Evolutionary conservation across 2,888 invertebrate species (phyloP), one percentile per base, ranked within the genome.

Genomic region (Rhingia campestris): DNA sequence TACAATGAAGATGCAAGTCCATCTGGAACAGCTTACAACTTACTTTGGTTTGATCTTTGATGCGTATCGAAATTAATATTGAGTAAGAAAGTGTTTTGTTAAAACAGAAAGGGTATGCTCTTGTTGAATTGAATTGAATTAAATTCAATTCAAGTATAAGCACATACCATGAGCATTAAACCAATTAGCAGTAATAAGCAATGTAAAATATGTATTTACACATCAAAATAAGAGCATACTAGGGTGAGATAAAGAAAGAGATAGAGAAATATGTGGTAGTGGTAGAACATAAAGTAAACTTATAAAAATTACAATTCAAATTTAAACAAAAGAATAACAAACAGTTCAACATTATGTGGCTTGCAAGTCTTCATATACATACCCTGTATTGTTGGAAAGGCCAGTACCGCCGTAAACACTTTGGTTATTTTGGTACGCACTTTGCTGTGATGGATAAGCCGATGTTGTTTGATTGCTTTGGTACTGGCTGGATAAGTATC

Each of bases 341-440:
- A 54, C 22, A 63, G 14, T 47, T 45, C 43, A 12, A 72, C 3
- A 61, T 47, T 63, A 77, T 7, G 37, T 14, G 51, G 37, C 6
- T 7, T 67, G 33, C 14, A 49, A 9, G 37, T 39, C 22, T 10
- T 53, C 6, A 32, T 33, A 35, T 89, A 90, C 91, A 87, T 91
- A 92, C 92, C 92, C 92, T 88, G 91, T 88, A 88, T 89, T 92
- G 88, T 91, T 91, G 76, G 90, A 89, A 75, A 91, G 88, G 86
- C 91, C 91, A 88, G 91, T 88, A 86, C 88, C 90, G 86, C 91
- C 92, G 88, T 92, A 92, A 79, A 91, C 91, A 88, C 90, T 91
- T 88, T 92, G 91, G 88, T 89, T 92, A 87, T 90, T 90, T 89
- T 91, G 92, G 88, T 92, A 92, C 86, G 91, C 91, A 89, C 89